Base-by-base conservation (phyloP, 1,140 invertebrate species). In the Drosophila ercepeae region DNA sequence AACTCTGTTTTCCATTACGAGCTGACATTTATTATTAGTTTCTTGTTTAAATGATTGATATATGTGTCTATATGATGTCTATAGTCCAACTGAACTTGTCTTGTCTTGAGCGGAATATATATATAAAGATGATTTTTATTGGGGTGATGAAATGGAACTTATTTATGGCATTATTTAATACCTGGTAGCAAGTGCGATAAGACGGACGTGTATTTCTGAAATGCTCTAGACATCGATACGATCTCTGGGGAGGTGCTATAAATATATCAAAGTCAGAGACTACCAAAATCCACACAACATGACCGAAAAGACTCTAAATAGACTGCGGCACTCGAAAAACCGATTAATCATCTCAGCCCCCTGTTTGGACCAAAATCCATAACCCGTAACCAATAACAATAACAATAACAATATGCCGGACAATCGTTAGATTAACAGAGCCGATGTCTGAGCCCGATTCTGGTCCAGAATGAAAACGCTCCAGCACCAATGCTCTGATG, bases 291-390 rank as follows among this genome's bases (percentile, higher is more conserved):
- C 16, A 18, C 16, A 9, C n/a, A 19, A 42, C 48, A n/a, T n/a
- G 27, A 19, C 39, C 19, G 27, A 46, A 49, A 58, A 3, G 54
- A 58, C 45, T 32, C 44, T 39, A 16, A 39, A 54, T 25, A 25
- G 60, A 23, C 57, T 61, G 57, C 41, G 41, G 23, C 61, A 65
- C 61, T 65, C 61, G 19, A 64, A 64, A 71, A 71, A 59, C 65
- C 68, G 65, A 71, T 71, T 71, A 71, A 71, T 71, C 68, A 71
- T 71, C 65, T 69, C 55, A 7, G 25, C 48, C 41, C 53, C 13
- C 65, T 60, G 23, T 50, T 65, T 63, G 34, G 61, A 51, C 44
- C 36, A 39, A 39, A 6, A 39, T 4, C 36, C n/a, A 39, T 39
- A 16, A 39, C 36, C 29, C 29, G 11, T 11, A 32, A 32, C 29